phyloP scores from a whole-genome alignment of 2,797 vertebrate genomes.

The Eleutherodactylus coqui region DNA sequence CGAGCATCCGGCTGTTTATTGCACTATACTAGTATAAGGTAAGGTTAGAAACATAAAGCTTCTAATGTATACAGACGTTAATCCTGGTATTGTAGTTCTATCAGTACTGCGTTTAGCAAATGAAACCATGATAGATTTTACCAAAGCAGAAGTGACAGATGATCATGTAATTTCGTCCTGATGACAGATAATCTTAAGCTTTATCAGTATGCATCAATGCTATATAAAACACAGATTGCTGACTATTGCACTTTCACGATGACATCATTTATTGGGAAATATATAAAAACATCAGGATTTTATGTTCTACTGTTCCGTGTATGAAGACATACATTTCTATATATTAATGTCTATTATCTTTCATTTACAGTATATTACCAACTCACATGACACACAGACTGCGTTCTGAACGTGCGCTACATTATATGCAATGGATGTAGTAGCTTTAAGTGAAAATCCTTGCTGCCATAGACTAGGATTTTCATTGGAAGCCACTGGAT shows the following conservation, averaged over 20 bases:
- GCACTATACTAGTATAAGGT: not conserved
- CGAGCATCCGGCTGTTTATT: not conserved
- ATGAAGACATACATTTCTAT: not conserved
- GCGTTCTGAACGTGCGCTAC: not conserved
- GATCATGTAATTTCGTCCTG: constrained; percentile 32
- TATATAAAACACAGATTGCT: not conserved
- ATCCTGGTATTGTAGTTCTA: constrained; percentile 1
- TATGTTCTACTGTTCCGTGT: not conserved
- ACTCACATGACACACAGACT: not conserved
- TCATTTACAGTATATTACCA: not conserved
- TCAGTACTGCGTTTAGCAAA: constrained; percentile 7
- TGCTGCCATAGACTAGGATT: constrained; percentile 39
- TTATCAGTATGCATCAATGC: constrained; percentile 30
- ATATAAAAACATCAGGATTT: not conserved
- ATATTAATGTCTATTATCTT: not conserved
- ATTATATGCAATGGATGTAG: constrained; percentile 27
- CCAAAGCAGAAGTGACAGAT: constrained; percentile 26
- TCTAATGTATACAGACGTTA: not conserved
- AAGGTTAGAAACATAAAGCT: not conserved
- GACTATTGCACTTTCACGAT: not conserved
- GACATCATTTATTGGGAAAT: not conserved
- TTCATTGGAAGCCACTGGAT: constrained; percentile 38
- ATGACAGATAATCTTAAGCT: constrained; percentile 42
- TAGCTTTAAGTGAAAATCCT: constrained; percentile 43
- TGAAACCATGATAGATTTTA: constrained; percentile 28